These are phyloP conservation scores for Lateolabrax maculatus DNA, from an alignment of 2,797 vertebrate genomes.

Conservation along the genomic window DNA sequence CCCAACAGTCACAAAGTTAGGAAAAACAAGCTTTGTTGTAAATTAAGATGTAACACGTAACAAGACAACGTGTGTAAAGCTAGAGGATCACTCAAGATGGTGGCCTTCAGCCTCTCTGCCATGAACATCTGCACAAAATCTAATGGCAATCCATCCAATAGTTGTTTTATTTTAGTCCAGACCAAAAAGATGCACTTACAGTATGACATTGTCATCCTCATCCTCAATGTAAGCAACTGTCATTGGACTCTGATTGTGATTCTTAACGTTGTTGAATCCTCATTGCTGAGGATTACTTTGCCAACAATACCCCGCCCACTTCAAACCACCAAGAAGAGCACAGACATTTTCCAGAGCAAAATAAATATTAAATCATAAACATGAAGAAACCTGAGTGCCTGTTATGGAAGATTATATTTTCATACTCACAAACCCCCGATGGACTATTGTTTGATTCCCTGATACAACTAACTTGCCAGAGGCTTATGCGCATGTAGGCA, in stretches of 20 bases:
- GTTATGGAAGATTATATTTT: not conserved
- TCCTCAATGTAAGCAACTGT: not conserved
- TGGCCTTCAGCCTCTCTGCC: not conserved
- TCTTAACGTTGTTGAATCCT: too few relatives aligned
- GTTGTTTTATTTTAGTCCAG: not conserved
- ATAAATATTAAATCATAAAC: not conserved
- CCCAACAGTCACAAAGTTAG: too few relatives aligned
- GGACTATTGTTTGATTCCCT: not conserved
- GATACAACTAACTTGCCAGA: not conserved
- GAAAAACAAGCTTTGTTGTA: too few relatives aligned
- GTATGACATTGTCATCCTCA: too few relatives aligned
- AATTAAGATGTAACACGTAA: not conserved
- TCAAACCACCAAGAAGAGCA: too few relatives aligned
- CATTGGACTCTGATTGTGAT: too few relatives aligned
- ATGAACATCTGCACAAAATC: not conserved
- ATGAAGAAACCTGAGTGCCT: not conserved
- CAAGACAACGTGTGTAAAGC: not conserved
- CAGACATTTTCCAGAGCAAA: not conserved
- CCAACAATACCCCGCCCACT: too few relatives aligned
- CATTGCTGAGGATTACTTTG: too few relatives aligned
- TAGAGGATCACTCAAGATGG: not conserved
- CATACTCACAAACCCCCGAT: not conserved
- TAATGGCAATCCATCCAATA: not conserved
- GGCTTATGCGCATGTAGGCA: not conserved
- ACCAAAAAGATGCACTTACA: too few relatives aligned